These are phyloP conservation scores for Opisthocomus hoazin DNA, from an alignment of 2,113 vertebrate species.

Conservation along the genomic window DNA sequence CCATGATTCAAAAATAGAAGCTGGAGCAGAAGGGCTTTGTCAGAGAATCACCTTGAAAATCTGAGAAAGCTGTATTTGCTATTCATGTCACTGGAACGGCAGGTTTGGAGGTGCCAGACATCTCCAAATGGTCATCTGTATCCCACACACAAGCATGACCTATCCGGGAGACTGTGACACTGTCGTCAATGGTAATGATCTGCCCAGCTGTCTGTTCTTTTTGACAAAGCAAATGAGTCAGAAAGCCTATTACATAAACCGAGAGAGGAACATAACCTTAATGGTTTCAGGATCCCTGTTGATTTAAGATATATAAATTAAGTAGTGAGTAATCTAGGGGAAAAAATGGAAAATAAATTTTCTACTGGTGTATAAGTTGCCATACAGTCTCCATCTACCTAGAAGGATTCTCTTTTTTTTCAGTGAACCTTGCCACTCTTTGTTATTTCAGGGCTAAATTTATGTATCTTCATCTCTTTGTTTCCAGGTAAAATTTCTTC, in stretches of 20 bases:
- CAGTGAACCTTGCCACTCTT: not conserved
- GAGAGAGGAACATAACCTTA: not conserved
- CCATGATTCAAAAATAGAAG: not conserved
- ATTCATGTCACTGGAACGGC: fast-evolving
- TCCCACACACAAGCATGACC: fast-evolving
- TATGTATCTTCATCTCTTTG: not conserved
- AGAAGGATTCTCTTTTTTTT: not conserved
- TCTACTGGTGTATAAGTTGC: not conserved
- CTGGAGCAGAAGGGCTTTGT: not conserved
- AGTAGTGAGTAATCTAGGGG: not conserved
- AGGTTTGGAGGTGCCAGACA: not conserved
- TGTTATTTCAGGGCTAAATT: not conserved
- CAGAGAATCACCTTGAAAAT: not conserved
- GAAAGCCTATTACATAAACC: not conserved
- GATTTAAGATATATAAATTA: not conserved
- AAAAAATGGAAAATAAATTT: not conserved
- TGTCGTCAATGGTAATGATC: fast-evolving
- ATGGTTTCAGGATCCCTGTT: not conserved
- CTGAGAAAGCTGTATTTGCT: not conserved
- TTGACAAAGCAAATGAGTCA: not conserved
- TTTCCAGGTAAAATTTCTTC: not conserved
- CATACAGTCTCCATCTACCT: not conserved
- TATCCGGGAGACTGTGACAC: not conserved
- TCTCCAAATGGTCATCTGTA: not conserved
- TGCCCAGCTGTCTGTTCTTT: not conserved